A percentile compares a stretch with the other conserved stretches of the same genome.
Conservation (phyloP, 2,113 vertebrate species). For the Phocoena phocoena region DNA sequence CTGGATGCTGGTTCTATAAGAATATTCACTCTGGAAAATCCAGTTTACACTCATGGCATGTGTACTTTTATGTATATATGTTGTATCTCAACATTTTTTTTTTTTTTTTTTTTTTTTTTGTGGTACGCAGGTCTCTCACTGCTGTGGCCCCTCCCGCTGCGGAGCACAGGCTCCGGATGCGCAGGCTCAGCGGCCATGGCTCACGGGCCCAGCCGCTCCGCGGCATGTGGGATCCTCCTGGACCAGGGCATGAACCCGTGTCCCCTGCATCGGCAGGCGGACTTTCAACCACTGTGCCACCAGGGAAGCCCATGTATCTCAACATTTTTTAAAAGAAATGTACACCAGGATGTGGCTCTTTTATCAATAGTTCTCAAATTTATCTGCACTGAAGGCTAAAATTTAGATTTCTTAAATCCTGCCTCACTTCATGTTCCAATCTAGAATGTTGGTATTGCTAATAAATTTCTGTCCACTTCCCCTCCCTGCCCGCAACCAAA, state of each 20-base stretch:
- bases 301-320: not conserved
- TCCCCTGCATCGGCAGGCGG: too few relatives aligned
- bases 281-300: too few relatives aligned
- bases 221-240: too few relatives aligned
- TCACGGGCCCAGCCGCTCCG: too few relatives aligned
- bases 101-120: too few relatives aligned
- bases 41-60: not conserved
- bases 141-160: too few relatives aligned
- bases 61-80: not conserved
- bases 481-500: not conserved
- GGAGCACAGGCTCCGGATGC: too few relatives aligned
- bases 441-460: not conserved
- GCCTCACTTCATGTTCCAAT: not conserved
- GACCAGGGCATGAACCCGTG: too few relatives aligned
- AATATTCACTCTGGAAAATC: not conserved
- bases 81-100: not conserved
- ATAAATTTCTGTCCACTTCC: not conserved
- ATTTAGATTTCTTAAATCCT: conserved; percentile 25
- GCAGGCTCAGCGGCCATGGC: too few relatives aligned
- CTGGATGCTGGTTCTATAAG: not conserved
- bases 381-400: not conserved
- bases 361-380: not conserved
- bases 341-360: not conserved
- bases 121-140: too few relatives aligned
- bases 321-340: not conserved